Conservation (phyloP, 2,113 vertebrate species). For the Ameiurus melas region DNA sequence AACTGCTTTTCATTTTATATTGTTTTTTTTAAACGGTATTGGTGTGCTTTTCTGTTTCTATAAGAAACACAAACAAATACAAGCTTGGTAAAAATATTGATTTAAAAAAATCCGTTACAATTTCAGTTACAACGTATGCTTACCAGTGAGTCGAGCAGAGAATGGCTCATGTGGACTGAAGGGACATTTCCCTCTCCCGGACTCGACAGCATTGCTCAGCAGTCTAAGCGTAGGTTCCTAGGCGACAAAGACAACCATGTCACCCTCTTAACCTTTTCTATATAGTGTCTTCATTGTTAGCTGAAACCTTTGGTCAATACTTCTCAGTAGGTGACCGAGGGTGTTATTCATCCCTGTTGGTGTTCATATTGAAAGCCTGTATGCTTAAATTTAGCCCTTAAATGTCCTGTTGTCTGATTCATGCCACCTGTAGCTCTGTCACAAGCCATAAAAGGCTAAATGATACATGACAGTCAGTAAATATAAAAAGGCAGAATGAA, state of each 20-base stretch:
- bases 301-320: conserved; percentile 14
- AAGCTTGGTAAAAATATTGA: neutral
- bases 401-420: conserved; percentile 23
- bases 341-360: neutral
- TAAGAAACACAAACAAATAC: neutral
- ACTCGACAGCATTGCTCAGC: conserved; percentile 70
- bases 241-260: conserved; percentile 42
- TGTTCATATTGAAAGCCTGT: conserved; percentile 13
- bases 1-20: neutral
- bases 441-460: conserved; percentile 9
- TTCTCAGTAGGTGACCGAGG: conserved; percentile 18
- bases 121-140: conserved; percentile 43
- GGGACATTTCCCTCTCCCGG: conserved; percentile 81
- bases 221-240: conserved; percentile 64
- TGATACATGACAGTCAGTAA: neutral
- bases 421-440: conserved; percentile 24
- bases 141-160: conserved; percentile 74
- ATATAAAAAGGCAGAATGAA: conserved; percentile 18
- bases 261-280: conserved; percentile 34
- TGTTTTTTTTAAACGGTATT: neutral
- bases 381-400: neutral
- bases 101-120: neutral
- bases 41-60: neutral
- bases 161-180: conserved; percentile 82
- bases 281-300: conserved; percentile 42